These are phyloP conservation scores for Allygus modestus DNA, from an alignment of 2,888 invertebrate genomes.

Conservation along the genomic window DNA sequence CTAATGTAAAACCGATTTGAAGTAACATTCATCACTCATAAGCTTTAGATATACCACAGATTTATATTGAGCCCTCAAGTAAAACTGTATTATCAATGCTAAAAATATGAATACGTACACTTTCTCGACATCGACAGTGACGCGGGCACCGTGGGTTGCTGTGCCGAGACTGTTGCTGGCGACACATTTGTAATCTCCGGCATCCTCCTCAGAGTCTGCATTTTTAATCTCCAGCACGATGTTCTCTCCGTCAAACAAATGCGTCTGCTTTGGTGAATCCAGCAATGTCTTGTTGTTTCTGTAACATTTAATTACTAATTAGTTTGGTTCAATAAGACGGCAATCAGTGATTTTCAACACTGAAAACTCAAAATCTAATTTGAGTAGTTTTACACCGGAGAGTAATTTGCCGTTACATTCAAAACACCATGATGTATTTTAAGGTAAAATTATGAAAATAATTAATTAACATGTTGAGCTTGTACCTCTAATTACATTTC, in stretches of 20 bases:
- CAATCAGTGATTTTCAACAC: slow-evolving; percentile 50
- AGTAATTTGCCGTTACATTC: no score
- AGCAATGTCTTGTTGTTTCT: slow-evolving; percentile 89
- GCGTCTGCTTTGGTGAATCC: slow-evolving; percentile 85
- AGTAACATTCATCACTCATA: no score
- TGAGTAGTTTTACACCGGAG: no score
- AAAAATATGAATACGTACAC: slow-evolving; percentile 75
- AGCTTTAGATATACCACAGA: no score
- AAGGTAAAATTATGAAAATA: no score
- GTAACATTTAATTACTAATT: slow-evolving; percentile 46
- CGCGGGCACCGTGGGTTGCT: slow-evolving; percentile 91
- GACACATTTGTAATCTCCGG: slow-evolving; percentile 95
- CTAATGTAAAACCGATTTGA: no score
- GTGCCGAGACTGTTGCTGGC: slow-evolving; percentile 93
- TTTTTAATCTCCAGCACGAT: slow-evolving; percentile 87
- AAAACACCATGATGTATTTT: no score
- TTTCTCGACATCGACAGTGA: slow-evolving; percentile 90
- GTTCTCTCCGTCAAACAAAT: slow-evolving; percentile 90
- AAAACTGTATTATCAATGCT: no score
- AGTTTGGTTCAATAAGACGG: slow-evolving; percentile 17
- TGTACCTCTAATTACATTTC: no score
- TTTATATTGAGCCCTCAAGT: no score
- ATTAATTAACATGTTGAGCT: no score
- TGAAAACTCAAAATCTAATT: no score
- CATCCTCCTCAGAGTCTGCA: slow-evolving; percentile 91